Percentiles rank a stretch among this genome's conserved stretches.
phyloP scores from a whole-genome alignment of 2,113 vertebrate genomes.

The Protobothrops flavoviridis region DNA sequence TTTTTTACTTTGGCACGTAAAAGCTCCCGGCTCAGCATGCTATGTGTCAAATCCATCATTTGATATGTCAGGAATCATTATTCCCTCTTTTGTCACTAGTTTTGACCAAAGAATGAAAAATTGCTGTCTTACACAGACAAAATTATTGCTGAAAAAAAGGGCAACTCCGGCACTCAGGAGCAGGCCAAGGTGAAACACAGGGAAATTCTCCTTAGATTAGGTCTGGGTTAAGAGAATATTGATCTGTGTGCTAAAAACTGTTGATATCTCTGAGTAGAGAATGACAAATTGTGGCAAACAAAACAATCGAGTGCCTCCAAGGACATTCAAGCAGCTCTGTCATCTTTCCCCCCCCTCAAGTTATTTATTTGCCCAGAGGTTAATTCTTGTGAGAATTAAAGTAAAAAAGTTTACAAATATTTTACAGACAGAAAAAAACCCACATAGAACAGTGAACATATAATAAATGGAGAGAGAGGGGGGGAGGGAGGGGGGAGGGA shows the following conservation, averaged over 20 bases:
- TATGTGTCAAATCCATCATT: conserved; percentile 86
- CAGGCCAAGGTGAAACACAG: conserved; percentile 86
- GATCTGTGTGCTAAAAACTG: conserved; percentile 97
- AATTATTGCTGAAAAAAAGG: conserved; percentile 84
- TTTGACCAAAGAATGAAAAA: conserved; percentile 93
- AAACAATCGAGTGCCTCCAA: conserved; percentile 91
- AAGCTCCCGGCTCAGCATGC: conserved; percentile 76
- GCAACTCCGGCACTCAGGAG: conserved; percentile 62
- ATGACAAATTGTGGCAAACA: conserved; percentile 97
- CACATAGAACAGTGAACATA: conserved; percentile 33
- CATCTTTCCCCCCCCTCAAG: conserved; percentile 37
- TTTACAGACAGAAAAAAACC: conserved; percentile 62
- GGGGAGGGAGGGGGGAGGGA: rapidly evolving
- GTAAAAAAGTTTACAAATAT: conserved; percentile 73
- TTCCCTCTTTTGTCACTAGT: conserved; percentile 89
- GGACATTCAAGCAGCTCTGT: conserved; percentile 73
- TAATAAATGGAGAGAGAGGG: not conserved
- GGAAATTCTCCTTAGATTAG: conserved; percentile 89
- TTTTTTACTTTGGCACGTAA: conserved; percentile 75
- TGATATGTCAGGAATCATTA: conserved; percentile 86
- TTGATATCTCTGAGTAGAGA: conserved; percentile 94
- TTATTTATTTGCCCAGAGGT: conserved; percentile 74
- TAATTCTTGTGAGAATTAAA: conserved; percentile 69
- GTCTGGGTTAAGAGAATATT: conserved; percentile 97
- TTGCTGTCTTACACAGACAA: conserved; percentile 82